These are phyloP conservation scores for Anniella stebbinsi DNA, from an alignment of 2,797 vertebrate species.

Conservation along the genomic window DNA sequence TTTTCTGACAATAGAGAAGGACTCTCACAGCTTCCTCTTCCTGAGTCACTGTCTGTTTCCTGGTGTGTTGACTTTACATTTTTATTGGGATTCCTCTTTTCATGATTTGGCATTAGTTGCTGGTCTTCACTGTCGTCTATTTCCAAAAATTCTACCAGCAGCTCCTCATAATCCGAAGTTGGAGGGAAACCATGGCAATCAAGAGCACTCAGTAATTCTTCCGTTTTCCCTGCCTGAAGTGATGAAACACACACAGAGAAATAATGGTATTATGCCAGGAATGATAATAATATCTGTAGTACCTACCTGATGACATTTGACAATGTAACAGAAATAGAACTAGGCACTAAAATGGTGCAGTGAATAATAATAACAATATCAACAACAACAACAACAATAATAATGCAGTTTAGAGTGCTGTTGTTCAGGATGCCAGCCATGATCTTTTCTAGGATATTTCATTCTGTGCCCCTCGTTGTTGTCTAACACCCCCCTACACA, in stretches of 20 bases:
- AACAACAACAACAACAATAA: not conserved
- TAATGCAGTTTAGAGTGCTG: too few species aligned
- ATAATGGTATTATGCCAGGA: not conserved
- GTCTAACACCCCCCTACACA: too few species aligned
- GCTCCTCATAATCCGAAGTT: slow-evolving; percentile 85
- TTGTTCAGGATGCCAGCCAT: too few species aligned
- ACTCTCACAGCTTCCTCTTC: slow-evolving; percentile 92
- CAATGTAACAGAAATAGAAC: not conserved
- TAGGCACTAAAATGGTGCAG: not conserved
- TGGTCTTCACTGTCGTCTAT: slow-evolving; percentile 86
- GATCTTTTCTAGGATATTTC: too few species aligned
- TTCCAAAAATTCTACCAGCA: slow-evolving; percentile 92
- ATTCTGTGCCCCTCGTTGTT: too few species aligned
- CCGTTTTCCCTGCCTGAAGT: slow-evolving; percentile 87
- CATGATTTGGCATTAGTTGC: slow-evolving; percentile 78
- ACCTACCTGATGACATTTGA: not conserved
- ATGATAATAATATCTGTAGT: not conserved
- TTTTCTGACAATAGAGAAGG: slow-evolving; percentile 88
- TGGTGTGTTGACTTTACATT: slow-evolving; percentile 73
- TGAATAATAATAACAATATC: not conserved
- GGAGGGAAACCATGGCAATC: slow-evolving; percentile 89
- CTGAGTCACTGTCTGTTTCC: slow-evolving; percentile 89
- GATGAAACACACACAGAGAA: slow-evolving; percentile 58
- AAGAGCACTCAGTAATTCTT: slow-evolving; percentile 87
- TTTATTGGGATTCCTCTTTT: slow-evolving; percentile 73